Base-by-base conservation (phyloP, 2,113 vertebrate species). In the Rhadina sibilatrix region DNA sequence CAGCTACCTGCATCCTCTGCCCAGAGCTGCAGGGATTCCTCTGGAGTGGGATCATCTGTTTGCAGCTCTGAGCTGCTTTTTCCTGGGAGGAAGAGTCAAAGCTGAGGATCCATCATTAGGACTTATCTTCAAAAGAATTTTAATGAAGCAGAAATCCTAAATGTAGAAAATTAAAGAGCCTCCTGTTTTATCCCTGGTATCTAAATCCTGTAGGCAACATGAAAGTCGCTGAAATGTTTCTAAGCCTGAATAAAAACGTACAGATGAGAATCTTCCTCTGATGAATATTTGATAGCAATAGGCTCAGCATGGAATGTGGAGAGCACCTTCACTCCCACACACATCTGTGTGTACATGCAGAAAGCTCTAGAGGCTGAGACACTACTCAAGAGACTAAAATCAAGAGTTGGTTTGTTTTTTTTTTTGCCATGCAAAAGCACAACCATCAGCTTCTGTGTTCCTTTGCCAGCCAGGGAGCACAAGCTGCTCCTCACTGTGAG, bases 141-240 rank as follows among this genome's bases (percentile, higher is more conserved):
- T 92, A 94, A 95, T 87, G 68, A 84, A 93, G 60, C 50, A 87
- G 82, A 92, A 94, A 38, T 83, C 89, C 47, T 60, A 71, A 92
- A 79, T 6, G 69, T 52, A 75, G 83, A 40, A 87, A 95, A 89
- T 86, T 75, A 68, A 70, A 94, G 49, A 68, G 46, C 46, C 49
- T 81, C 79, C 90, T 78, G 72, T 47, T 94, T 97, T 76, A 91
- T 89, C 57, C 83, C 57, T 64, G 46, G 25, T 87, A 64, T 83
- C 83, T 72, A 89, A 88, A 90, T 94, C 90, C 86, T 95, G 69
- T 56, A 90, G 68, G 88, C 88, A 92, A 83, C 83, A 78, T 89
- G 83, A 94, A 96, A 90, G 71, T 22, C 87, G 44, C 87, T 31
- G 82, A 87, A 94, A 80, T 37, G 70, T 64, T 90, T 59, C 94